Evolutionary conservation across 2,888 invertebrate genomes (phyloP).

Genomic region (Xanthorhoe designata): DNA sequence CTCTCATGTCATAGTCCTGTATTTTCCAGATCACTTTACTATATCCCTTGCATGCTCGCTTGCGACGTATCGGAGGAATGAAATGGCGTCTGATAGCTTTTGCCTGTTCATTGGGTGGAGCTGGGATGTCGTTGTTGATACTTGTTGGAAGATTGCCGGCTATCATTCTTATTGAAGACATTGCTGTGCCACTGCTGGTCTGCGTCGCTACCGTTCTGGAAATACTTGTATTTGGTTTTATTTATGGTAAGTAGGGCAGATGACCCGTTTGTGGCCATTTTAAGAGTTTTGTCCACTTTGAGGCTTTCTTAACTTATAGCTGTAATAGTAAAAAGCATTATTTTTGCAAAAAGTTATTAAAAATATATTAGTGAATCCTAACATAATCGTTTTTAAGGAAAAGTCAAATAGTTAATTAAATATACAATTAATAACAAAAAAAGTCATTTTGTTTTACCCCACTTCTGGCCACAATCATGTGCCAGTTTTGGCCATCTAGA

Average conservation of each 20-base stretch:
- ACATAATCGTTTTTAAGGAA: too few species aligned
- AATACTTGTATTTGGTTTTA: slow-evolving; percentile 64
- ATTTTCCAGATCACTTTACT: slow-evolving; percentile 63
- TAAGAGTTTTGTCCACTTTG: too few species aligned
- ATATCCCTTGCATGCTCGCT: slow-evolving; percentile 68
- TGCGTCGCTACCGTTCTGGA: slow-evolving; percentile 62
- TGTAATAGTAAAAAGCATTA: too few species aligned
- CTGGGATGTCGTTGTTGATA: slow-evolving; percentile 49
- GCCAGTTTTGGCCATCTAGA: too few species aligned
- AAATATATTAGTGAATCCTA: too few species aligned
- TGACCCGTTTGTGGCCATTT: too few species aligned
- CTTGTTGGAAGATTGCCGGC: slow-evolving; percentile 57
- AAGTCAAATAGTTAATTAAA: too few species aligned
- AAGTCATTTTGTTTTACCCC: too few species aligned
- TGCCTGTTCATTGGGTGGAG: slow-evolving; percentile 54
- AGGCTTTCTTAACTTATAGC: too few species aligned
- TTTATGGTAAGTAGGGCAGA: slow-evolving; percentile 63
- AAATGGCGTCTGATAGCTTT: slow-evolving; percentile 65
- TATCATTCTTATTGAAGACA: slow-evolving; percentile 60
- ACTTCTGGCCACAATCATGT: too few species aligned
- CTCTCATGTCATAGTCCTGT: background rate
- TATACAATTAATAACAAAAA: too few species aligned
- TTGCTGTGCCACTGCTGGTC: slow-evolving; percentile 62
- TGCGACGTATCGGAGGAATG: slow-evolving; percentile 60
- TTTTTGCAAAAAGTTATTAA: too few species aligned